A percentile compares a stretch with the other conserved stretches of the same genome.
phyloP scores from a whole-genome alignment of 2,888 invertebrate genomes.

The Hirtodrosophila trivittata region DNA sequence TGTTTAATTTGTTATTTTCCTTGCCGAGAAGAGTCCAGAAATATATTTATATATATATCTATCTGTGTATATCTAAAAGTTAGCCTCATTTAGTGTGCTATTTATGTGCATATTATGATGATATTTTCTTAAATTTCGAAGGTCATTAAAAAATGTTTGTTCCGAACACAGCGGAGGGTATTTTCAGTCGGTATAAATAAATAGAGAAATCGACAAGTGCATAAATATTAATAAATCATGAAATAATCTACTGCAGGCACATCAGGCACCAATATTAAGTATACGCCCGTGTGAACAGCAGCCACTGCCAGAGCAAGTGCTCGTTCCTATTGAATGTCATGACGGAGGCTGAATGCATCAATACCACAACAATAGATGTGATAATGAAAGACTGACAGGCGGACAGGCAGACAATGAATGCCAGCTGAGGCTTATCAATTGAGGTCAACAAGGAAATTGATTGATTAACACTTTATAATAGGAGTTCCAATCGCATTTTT shows the following conservation, averaged over 20 bases:
- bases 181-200: constrained; percentile 60
- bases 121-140: constrained; percentile 38
- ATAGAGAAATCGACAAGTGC: constrained; percentile 54
- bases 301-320: no score
- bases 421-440: constrained; percentile 39
- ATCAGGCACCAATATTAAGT: constrained; percentile 40
- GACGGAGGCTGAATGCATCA: constrained; percentile 38
- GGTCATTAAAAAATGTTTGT: constrained; percentile 58
- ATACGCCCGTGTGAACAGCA: constrained; percentile 53
- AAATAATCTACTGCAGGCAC: constrained; percentile 42
- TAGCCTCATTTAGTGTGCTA: constrained; percentile 37
- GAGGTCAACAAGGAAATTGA: constrained; percentile 39
- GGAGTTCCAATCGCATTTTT: background rate
- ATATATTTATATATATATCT: background rate
- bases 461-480: constrained; percentile 30
- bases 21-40: constrained; percentile 6
- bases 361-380: constrained; percentile 24
- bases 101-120: constrained; percentile 26
- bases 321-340: constrained; percentile 21
- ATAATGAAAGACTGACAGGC: constrained; percentile 11
- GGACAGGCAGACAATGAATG: constrained; percentile 8
- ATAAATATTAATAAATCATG: constrained; percentile 73
- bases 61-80: constrained; percentile 2
- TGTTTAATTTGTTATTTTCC: constrained; percentile 1
- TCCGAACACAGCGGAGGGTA: constrained; percentile 7